Conservation (phyloP, 2,888 invertebrate species). For the Nezara viridula region DNA sequence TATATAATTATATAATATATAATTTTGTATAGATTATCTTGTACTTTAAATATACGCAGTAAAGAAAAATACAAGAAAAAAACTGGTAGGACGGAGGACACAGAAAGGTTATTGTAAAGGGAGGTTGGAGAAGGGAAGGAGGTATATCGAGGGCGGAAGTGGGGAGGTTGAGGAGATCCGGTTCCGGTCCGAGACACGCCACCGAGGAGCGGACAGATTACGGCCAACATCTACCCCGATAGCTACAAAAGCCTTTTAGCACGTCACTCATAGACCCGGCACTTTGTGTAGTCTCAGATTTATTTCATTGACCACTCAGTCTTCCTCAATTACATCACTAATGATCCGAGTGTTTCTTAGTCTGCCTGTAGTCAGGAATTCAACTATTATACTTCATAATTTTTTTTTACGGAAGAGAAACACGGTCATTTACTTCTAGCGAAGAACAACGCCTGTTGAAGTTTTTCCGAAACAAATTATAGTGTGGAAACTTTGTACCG, state of each 20-base stretch:
- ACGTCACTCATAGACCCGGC: background rate
- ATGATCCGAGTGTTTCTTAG: background rate
- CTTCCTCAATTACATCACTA: background rate
- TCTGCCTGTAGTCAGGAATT: too few species aligned
- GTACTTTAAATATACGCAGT: too few species aligned
- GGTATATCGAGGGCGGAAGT: constrained; percentile 44
- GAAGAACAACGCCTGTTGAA: too few species aligned
- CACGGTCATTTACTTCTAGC: too few species aligned
- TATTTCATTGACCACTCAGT: background rate
- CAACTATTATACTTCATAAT: too few species aligned
- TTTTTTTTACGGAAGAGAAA: too few species aligned
- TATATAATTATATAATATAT: too few species aligned
- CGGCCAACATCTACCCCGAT: background rate
- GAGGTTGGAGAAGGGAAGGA: background rate
- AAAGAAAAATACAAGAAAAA: background rate
- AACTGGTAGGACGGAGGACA: background rate
- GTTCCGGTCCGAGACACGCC: constrained; percentile 29
- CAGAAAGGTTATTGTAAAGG: background rate
- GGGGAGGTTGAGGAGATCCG: constrained; percentile 19
- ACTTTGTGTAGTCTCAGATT: background rate
- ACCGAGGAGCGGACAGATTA: background rate
- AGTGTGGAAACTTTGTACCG: too few species aligned
- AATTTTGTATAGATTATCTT: too few species aligned
- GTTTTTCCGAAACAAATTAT: too few species aligned
- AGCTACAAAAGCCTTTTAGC: constrained; percentile 32